Base-by-base conservation (phyloP, 2,888 invertebrate species). In the Heliothis peltigera region DNA sequence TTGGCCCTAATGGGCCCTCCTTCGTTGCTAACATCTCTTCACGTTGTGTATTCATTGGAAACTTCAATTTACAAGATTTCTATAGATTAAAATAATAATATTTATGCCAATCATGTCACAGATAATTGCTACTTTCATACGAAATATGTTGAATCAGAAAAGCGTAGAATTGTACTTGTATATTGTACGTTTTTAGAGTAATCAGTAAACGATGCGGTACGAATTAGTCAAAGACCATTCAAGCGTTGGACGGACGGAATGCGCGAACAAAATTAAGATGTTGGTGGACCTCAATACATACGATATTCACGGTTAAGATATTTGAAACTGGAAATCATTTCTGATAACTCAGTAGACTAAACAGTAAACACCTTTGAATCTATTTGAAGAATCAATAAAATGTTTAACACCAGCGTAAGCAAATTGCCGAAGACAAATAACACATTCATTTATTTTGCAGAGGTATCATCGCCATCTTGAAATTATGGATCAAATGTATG, bases 211-310 rank as follows among this genome's bases (percentile, higher is more conserved):
- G 43, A 77, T 73, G 73, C 72, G 49, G 35, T 77, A 54, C 60
- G 72, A 60, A 73, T 77, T 77, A 64, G 64, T 59, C 56, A 39
- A 54, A 71, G 65, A 57, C n/a, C 57, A 54, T 72, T 73, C 35
- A 71, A 72, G 73, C 73, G 72, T 64, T 28, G 22, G 19, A 25
- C 51, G 15, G 32, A 8, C 17, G 73, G 77, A 64, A 77, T 77
- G 77, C 18, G 43, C 59, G 54, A 35, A 57, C 60, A 17, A 76
- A 55, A 64, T 72, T 56, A 64, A 76, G 17, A 76, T 76, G 52
- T 63, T 63, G 48, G 47, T 42, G 17, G 12, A 62, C 60, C 32
- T n/a, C 59, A 21, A 47, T 32, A 19, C 28, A 28, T 68, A n/a
- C 43, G 51, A 48, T 28, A 54, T 49, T 49, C 69, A 57, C n/a